Conservation (phyloP, 2,888 invertebrate genomes). For the Euplexia lucipara region DNA sequence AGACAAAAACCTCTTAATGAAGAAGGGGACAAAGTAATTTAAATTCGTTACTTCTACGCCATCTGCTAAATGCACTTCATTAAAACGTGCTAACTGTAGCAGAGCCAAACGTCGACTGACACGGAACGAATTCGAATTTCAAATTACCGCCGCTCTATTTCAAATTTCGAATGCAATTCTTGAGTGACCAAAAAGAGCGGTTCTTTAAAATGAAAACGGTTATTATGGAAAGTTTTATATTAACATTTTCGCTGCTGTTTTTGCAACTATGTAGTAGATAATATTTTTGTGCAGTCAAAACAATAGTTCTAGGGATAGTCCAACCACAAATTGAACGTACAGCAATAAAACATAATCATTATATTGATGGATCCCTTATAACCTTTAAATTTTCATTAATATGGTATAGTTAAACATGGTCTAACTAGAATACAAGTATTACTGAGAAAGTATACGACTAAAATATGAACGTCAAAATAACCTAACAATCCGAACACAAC, state of each 20-base stretch:
- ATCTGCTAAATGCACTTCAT: slow-evolving; percentile 86
- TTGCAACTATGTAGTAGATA: background rate
- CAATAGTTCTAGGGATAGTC: too few species aligned
- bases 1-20: slow-evolving; percentile 77
- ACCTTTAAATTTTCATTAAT: too few species aligned
- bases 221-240: slow-evolving; percentile 54
- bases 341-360: too few species aligned
- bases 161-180: slow-evolving; percentile 76
- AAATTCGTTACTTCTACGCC: slow-evolving; percentile 81
- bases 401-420: too few species aligned
- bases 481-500: too few species aligned
- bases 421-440: too few species aligned
- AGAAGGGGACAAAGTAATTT: slow-evolving; percentile 78
- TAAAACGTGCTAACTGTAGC: slow-evolving; percentile 80
- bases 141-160: slow-evolving; percentile 79
- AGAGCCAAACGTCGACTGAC: slow-evolving; percentile 73
- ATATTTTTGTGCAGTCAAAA: background rate
- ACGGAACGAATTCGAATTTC: slow-evolving; percentile 79
- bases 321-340: too few species aligned
- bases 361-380: too few species aligned
- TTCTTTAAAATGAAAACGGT: slow-evolving; percentile 58
- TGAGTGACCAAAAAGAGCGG: slow-evolving; percentile 65
- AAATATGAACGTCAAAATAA: too few species aligned
- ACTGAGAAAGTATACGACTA: too few species aligned
- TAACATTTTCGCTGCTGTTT: slow-evolving; percentile 40